Conservation (phyloP, 2,113 vertebrate species). For the Planiliza haematocheilus region DNA sequence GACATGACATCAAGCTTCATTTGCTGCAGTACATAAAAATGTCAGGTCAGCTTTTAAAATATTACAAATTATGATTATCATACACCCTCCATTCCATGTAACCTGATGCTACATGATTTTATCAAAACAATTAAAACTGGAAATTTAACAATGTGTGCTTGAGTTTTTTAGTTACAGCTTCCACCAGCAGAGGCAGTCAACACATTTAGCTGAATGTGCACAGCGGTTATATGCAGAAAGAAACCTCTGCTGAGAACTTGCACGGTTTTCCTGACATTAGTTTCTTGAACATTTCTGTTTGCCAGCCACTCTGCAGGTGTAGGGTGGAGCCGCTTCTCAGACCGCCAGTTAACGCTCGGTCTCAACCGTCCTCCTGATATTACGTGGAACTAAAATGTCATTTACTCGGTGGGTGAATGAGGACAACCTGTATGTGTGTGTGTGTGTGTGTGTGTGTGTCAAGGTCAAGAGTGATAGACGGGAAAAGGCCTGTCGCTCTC, state of each 20-base stretch:
- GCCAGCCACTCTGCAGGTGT: slow-evolving; percentile 57
- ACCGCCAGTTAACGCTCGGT: slow-evolving; percentile 54
- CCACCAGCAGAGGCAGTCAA: slow-evolving; percentile 10
- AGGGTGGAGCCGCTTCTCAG: slow-evolving; percentile 60
- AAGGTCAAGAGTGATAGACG: slow-evolving; percentile 20
- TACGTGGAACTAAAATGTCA: slow-evolving; percentile 71
- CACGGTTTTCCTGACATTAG: slow-evolving; percentile 29
- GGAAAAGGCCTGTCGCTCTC: slow-evolving; percentile 11
- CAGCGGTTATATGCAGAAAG: slow-evolving; percentile 1
- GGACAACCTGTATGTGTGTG: background rate
- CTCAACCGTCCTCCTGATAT: slow-evolving; percentile 77
- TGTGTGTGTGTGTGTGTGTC: slow-evolving; percentile 21
- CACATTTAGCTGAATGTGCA: slow-evolving; percentile 17
- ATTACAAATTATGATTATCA: no score
- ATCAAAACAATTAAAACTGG: no score
- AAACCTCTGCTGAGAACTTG: background rate
- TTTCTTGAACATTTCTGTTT: slow-evolving; percentile 11
- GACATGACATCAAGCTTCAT: no score
- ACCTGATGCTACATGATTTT: no score
- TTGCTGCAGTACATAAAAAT: no score
- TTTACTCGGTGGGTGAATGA: background rate
- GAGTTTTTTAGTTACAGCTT: background rate
- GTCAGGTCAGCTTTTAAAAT: no score
- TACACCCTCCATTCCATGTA: no score
- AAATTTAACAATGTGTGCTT: background rate